phyloP scores from a whole-genome alignment of 1,140 invertebrate genomes.

The Apis laboriosa region DNA sequence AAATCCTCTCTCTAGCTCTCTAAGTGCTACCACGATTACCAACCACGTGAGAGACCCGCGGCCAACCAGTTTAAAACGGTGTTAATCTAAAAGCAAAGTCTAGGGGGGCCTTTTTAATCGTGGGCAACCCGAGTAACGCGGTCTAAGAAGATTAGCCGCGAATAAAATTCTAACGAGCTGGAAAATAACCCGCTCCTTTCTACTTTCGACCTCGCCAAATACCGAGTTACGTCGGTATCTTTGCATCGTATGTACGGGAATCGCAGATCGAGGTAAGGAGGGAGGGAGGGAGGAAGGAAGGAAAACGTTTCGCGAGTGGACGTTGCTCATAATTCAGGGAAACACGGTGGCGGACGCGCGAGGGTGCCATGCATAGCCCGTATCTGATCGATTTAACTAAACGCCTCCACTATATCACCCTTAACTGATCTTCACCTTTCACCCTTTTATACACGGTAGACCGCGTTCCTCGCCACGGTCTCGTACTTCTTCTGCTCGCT shows the following conservation, averaged over 20 bases:
- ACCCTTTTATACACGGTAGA: slow-evolving; percentile 55
- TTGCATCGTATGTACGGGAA: slow-evolving; percentile 6
- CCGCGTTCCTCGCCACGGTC: slow-evolving; percentile 36
- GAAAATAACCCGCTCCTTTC: not conserved
- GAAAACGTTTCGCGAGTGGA: slow-evolving; percentile 37
- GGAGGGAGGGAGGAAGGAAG: no score
- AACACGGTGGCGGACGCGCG: slow-evolving; percentile 52
- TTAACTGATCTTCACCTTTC: slow-evolving; percentile 74
- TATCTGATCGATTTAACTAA: slow-evolving; percentile 75
- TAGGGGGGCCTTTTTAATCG: not conserved
- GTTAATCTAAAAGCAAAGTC: slow-evolving; percentile 27
- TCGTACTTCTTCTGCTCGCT: slow-evolving; percentile 37
- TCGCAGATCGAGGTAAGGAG: slow-evolving; percentile 29
- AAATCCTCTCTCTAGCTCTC: not conserved
- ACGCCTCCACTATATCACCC: slow-evolving; percentile 71
- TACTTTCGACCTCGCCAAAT: not conserved
- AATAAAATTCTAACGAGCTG: slow-evolving; percentile 12
- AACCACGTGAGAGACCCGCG: no score
- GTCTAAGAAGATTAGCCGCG: not conserved
- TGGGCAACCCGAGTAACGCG: not conserved
- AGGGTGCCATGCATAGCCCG: slow-evolving; percentile 61
- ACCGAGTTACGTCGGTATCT: not conserved
- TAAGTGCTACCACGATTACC: slow-evolving; percentile 49
- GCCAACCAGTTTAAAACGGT: slow-evolving; percentile 14
- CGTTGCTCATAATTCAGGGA: slow-evolving; percentile 64